A percentile compares a stretch with the other conserved stretches of the same genome.
Conservation (phyloP, 2,113 vertebrate species). For the Tylochromis polylepis region DNA sequence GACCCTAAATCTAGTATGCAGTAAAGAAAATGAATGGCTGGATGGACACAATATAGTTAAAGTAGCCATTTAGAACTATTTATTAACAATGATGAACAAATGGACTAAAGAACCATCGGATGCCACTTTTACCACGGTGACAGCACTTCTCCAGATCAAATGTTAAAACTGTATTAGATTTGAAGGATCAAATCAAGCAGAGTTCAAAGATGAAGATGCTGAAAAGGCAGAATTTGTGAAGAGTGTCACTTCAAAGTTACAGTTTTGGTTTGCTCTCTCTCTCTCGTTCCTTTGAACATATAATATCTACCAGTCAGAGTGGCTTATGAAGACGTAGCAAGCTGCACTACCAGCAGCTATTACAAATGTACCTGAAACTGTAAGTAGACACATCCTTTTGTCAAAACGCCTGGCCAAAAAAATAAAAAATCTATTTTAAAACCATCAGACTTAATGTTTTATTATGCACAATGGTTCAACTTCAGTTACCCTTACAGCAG, state of each 20-base stretch:
- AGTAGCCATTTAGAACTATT: not conserved
- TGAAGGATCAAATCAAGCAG: not conserved
- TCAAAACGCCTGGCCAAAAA: not conserved
- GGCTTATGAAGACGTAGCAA: not conserved
- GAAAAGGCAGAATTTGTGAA: not conserved
- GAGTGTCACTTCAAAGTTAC: not conserved
- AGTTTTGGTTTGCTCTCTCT: not conserved
- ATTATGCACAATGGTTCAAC: not conserved
- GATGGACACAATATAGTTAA: accelerated
- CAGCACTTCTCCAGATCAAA: not conserved
- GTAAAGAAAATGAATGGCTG: not conserved
- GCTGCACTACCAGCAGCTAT: not conserved
- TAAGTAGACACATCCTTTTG: not conserved
- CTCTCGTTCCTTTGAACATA: not conserved
- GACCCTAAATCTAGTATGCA: not conserved
- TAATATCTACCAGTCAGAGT: not conserved
- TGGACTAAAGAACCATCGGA: not conserved
- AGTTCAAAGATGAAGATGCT: not conserved
- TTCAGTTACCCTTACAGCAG: not conserved
- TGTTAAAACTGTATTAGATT: not conserved
- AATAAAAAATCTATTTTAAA: not conserved
- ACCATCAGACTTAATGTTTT: not conserved
- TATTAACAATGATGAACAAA: not conserved
- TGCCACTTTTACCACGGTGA: accelerated
- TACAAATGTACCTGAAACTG: not conserved